phyloP scores from a whole-genome alignment of 2,113 vertebrate species.

The Rostratula benghalensis region DNA sequence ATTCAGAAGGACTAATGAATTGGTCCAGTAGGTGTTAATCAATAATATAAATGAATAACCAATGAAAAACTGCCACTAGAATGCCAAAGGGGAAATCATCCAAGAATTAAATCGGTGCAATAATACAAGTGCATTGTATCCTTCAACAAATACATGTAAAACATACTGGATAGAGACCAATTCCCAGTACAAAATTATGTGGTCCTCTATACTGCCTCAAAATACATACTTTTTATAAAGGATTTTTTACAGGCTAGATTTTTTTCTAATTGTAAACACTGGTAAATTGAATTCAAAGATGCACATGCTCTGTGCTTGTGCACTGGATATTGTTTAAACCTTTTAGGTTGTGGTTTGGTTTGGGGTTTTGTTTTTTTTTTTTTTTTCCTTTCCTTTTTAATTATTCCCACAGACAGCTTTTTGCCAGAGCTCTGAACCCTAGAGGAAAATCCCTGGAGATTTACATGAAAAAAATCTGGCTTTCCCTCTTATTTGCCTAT shows the following conservation, averaged over 20 bases:
- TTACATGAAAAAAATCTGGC: slow-evolving; percentile 64
- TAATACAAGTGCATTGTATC: slow-evolving; percentile 63
- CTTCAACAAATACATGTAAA: slow-evolving; percentile 69
- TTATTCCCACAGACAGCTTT: slow-evolving; percentile 49
- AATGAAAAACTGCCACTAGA: slow-evolving; percentile 62
- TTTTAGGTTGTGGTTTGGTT: neutral
- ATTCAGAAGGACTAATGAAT: slow-evolving; percentile 74
- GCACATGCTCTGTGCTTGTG: neutral
- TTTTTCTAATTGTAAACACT: neutral
- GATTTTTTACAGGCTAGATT: neutral
- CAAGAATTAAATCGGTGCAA: slow-evolving; percentile 71
- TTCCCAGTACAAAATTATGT: slow-evolving; percentile 39
- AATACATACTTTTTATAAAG: slow-evolving; percentile 6
- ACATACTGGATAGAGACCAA: slow-evolving; percentile 50
- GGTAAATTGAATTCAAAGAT: neutral
- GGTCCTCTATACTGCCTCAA: neutral
- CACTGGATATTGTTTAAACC: neutral
- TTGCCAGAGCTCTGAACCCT: slow-evolving; percentile 52
- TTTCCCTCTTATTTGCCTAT: slow-evolving; percentile 46
- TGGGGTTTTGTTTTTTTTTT: neutral
- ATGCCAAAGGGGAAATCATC: slow-evolving; percentile 76
- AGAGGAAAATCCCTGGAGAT: slow-evolving; percentile 55
- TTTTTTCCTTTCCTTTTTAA: neutral
- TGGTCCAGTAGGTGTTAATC: slow-evolving; percentile 70
- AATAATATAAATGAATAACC: slow-evolving; percentile 76